Base-by-base conservation (phyloP, 1,140 invertebrate genomes). In the Zaprionus capensis region DNA sequence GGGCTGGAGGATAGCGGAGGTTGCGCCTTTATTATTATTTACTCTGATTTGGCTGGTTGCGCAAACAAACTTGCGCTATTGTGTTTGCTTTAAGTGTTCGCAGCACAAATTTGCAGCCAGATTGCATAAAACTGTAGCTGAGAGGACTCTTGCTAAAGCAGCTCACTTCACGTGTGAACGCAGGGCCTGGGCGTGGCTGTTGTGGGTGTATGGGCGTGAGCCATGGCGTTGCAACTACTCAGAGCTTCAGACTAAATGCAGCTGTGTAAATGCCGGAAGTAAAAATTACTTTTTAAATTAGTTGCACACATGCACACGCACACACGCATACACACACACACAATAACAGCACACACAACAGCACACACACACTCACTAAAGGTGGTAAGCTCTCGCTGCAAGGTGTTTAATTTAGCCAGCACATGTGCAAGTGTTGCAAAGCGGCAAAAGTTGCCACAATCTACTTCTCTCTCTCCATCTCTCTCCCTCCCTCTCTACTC, bases 281-380 rank as follows among this genome's bases (percentile, higher is more conserved):
- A 84, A 84, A 76, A 88, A 88, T 88, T 88, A 88, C 84, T 88
- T 88, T 88, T 90, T 88, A 88, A 88, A 88, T 88, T 90, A 88
- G 84, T 88, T 84, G 64, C 84, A 64, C 59, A 81, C 57, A 61
- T 55, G 38, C 57, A 59, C 34, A 67, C 64, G 51, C 22, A 53
- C 46, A 57, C 28, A 57, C 53, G 24, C 17, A 34, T 11, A 17
- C 22, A 26, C 41, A 38, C 9, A 26, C 31, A 41, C 36, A 17
- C 36, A 62, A 26, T 31, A 61, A 38, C 15, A 44, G 44, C 34
- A 65, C 56, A 46, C 31, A 55, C 49, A 57, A 55, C 31, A 14
- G 7, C 17, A 49, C 31, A 26, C 59, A 49, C 59, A 49, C 15
- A 34, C 51, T 22, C n/a, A 26, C 28, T 26, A 44, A 55, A 71